Evolutionary conservation across 53 echinoderm and acorn worm species (phyloP).

Genomic region (Stichopus horrens): DNA sequence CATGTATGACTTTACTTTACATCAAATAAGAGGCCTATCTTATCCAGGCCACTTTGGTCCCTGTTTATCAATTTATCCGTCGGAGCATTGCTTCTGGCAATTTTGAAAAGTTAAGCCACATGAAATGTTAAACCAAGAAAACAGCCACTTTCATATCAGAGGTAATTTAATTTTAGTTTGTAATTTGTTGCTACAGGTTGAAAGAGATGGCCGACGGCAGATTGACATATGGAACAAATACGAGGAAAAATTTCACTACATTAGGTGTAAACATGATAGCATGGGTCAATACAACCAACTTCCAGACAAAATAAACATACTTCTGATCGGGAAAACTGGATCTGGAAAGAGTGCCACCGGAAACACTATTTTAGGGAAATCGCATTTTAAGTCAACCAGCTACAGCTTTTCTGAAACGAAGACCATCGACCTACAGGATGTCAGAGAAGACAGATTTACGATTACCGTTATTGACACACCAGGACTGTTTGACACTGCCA

Average conservation of each 20-base stretch:
- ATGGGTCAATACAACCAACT: neutral
- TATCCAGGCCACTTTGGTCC: neutral
- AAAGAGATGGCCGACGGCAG: neutral
- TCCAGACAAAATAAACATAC: neutral
- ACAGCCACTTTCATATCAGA: neutral
- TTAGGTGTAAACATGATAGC: neutral
- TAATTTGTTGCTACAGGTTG: neutral
- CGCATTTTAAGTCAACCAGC: neutral
- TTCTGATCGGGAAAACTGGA: slow-evolving; percentile 15
- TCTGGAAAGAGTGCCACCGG: slow-evolving; percentile 26
- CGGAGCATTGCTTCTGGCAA: neutral
- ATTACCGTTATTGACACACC: slow-evolving; percentile 3
- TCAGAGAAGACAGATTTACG: neutral
- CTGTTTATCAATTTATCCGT: neutral
- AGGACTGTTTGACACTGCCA: slow-evolving; percentile 9
- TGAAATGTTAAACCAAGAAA: neutral
- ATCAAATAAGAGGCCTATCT: neutral
- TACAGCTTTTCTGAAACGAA: neutral
- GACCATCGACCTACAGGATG: neutral
- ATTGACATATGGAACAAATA: neutral
- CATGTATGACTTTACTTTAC: no score
- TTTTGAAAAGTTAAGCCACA: neutral
- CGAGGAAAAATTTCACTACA: neutral
- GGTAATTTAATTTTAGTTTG: neutral
- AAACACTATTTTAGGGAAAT: neutral